These are phyloP conservation scores for Physella acuta DNA, from an alignment of 1,140 invertebrate species.

Conservation along the genomic window DNA sequence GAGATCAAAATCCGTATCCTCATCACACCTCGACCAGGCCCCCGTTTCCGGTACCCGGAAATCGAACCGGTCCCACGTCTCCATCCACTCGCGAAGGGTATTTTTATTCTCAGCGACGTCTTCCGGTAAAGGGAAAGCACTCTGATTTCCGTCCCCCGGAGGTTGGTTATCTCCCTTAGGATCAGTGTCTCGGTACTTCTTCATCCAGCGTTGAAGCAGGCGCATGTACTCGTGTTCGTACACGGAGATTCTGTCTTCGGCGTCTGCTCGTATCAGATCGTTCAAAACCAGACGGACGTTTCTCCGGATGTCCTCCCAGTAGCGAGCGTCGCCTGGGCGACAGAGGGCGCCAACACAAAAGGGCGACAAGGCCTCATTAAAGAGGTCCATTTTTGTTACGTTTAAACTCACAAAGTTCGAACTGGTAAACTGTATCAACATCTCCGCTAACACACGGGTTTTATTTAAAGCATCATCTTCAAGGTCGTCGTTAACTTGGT, in stretches of 20 bases:
- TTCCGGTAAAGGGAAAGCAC: constrained; percentile 4
- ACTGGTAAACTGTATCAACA: no score
- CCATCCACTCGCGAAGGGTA: constrained; percentile 2
- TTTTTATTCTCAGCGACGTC: neutral
- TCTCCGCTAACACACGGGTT: no score
- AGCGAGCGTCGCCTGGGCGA: neutral
- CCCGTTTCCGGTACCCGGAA: constrained; percentile 1
- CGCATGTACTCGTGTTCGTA: neutral
- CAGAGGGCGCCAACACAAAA: neutral
- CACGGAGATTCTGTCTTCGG: neutral
- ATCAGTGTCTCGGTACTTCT: neutral
- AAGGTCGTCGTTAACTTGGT: no score
- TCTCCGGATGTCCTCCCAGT: neutral
- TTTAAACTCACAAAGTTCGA: no score
- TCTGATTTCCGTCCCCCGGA: neutral
- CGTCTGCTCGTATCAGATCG: constrained; percentile 11
- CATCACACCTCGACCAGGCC: neutral
- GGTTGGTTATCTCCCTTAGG: neutral
- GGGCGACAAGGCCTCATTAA: no score
- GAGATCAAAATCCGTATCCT: neutral
- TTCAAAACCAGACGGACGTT: neutral
- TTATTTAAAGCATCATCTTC: no score
- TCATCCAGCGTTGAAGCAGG: constrained; percentile 17
- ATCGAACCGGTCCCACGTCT: constrained; percentile 9
- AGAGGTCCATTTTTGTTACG: no score